Evolutionary conservation across 2,113 vertebrate species (phyloP).

Genomic region (Pan paniscus): DNA sequence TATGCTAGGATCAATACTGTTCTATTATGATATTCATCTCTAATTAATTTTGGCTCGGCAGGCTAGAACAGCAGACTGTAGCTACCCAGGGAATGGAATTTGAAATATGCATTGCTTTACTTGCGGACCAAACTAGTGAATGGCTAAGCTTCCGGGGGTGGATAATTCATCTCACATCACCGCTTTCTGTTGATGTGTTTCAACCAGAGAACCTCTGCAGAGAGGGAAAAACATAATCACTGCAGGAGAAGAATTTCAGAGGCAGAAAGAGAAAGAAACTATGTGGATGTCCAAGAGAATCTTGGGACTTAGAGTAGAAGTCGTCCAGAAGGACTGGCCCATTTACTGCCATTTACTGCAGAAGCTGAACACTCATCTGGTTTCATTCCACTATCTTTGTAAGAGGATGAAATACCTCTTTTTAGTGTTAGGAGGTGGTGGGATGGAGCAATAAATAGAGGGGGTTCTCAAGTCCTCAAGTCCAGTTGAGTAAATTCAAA

Average conservation of each 20-base stretch:
- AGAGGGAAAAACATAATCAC: not conserved
- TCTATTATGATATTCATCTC: slow-evolving; percentile 61
- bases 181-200: slow-evolving; percentile 18
- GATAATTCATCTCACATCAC: slow-evolving; percentile 36
- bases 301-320: not conserved
- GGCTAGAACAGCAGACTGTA: slow-evolving; percentile 7
- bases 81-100: not conserved
- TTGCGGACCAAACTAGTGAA: not conserved
- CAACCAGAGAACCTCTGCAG: slow-evolving; percentile 33
- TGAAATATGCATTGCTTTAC: slow-evolving; percentile 49
- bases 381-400: not conserved
- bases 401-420: not conserved
- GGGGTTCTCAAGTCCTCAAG: not conserved
- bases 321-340: not conserved
- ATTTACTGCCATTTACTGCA: not conserved
- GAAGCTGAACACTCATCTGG: not conserved
- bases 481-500: slow-evolving; percentile 9
- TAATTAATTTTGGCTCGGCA: slow-evolving; percentile 51
- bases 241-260: not conserved
- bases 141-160: not conserved
- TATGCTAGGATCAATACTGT: slow-evolving; percentile 19
- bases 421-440: not conserved
- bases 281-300: not conserved
- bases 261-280: not conserved
- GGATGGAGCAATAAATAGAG: not conserved